These are phyloP conservation scores for Rhegmatorhina hoffmannsi DNA, from an alignment of 2,113 vertebrate genomes.

Conservation along the genomic window DNA sequence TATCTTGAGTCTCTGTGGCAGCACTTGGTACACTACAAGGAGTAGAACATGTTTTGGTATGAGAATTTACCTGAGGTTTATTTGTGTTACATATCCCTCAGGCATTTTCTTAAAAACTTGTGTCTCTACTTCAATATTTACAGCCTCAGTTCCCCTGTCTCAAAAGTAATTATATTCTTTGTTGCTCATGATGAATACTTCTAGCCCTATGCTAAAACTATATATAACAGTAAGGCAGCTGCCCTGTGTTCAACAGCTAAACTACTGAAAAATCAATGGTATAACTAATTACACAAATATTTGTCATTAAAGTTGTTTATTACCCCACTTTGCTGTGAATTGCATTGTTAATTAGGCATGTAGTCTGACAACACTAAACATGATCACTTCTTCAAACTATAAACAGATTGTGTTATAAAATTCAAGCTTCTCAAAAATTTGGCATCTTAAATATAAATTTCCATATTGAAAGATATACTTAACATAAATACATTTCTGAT, in stretches of 20 bases:
- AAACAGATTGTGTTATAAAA: neutral
- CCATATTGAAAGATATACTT: neutral
- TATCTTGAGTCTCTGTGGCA: neutral
- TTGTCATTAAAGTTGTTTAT: neutral
- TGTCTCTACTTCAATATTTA: slow-evolving; percentile 3
- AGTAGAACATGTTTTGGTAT: neutral
- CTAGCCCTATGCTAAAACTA: neutral
- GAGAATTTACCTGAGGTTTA: neutral
- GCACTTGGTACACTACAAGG: neutral
- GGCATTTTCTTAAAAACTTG: neutral
- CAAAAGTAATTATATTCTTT: slow-evolving; percentile 46
- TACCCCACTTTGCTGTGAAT: neutral
- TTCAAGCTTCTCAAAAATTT: neutral
- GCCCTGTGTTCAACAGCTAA: neutral
- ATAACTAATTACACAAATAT: slow-evolving; percentile 25
- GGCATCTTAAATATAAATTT: neutral
- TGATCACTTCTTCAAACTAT: neutral
- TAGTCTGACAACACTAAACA: neutral
- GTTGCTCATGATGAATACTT: neutral
- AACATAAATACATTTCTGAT: neutral
- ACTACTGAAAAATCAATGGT: slow-evolving; percentile 26
- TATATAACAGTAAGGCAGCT: neutral
- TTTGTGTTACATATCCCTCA: neutral
- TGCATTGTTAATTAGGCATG: neutral
- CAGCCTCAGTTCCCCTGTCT: neutral